These are phyloP conservation scores for Listronotus oregonensis DNA, from an alignment of 1,140 invertebrate species.

Conservation along the genomic window DNA sequence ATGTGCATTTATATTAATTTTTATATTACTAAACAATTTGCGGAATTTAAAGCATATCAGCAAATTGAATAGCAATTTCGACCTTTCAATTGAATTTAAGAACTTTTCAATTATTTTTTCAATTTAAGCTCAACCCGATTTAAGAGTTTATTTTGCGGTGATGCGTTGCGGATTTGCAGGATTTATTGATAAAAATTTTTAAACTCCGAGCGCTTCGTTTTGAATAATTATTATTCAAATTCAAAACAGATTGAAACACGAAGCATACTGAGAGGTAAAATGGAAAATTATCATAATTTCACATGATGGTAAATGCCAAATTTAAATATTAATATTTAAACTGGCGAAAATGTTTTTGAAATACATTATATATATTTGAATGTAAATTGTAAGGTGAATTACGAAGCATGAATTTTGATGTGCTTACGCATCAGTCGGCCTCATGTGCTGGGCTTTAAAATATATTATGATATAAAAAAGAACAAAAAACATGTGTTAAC, in stretches of 20 bases:
- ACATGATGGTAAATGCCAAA: constrained; percentile 3
- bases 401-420: no score
- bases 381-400: neutral
- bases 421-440: no score
- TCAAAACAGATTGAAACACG: constrained; percentile 14
- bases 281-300: constrained; percentile 12
- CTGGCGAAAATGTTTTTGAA: neutral
- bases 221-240: constrained; percentile 18
- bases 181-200: constrained; percentile 8
- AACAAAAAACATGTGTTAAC: no score
- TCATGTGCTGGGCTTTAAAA: no score
- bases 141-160: constrained; percentile 5
- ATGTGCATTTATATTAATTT: no score
- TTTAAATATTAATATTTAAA: constrained; percentile 15
- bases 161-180: constrained; percentile 12
- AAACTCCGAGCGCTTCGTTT: neutral
- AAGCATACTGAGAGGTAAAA: constrained; percentile 6
- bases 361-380: neutral
- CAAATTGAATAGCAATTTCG: no score
- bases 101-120: constrained; percentile 15
- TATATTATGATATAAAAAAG: no score
- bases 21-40: no score
- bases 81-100: neutral
- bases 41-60: no score
- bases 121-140: neutral